A percentile compares a stretch with the other conserved stretches of the same genome.
Evolutionary conservation across 2,888 invertebrate genomes (phyloP).

Genomic region (Plutella xylostella): DNA sequence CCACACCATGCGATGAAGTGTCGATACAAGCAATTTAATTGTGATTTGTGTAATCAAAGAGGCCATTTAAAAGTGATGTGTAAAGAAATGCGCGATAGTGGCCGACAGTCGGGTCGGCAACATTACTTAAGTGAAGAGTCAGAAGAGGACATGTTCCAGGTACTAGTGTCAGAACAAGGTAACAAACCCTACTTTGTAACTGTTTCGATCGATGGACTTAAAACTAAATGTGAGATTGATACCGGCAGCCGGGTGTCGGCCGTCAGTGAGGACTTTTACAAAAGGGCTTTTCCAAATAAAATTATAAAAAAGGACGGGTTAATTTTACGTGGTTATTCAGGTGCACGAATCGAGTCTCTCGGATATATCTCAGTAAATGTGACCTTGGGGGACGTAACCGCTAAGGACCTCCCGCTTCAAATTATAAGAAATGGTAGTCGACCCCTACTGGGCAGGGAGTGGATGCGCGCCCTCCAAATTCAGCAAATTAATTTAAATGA

Average conservation of each 20-base stretch:
- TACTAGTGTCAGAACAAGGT: too few species aligned
- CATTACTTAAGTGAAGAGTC: not conserved
- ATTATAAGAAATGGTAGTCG: slow-evolving; percentile 6
- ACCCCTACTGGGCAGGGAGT: not conserved
- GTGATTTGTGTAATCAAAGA: slow-evolving; percentile 19
- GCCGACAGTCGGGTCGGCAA: not conserved
- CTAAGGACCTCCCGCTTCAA: not conserved
- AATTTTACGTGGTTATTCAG: not conserved
- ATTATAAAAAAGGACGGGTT: not conserved
- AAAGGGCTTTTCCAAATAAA: not conserved
- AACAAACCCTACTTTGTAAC: too few species aligned
- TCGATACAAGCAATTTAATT: slow-evolving; percentile 18
- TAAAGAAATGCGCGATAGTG: slow-evolving; percentile 1
- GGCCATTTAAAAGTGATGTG: slow-evolving; percentile 23
- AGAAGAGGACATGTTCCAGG: not conserved
- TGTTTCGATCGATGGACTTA: not conserved
- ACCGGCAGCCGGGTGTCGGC: too few species aligned
- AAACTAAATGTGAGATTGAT: not conserved
- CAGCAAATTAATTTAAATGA: slow-evolving; percentile 6
- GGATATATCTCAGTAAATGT: not conserved
- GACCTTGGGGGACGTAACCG: not conserved
- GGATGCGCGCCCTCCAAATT: slow-evolving; percentile 8
- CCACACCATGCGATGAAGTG: slow-evolving; percentile 20
- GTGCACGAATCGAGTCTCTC: not conserved
- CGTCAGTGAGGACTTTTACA: not conserved